Percentiles rank a stretch among this genome's conserved stretches.
These are phyloP conservation scores for Anseranas semipalmata DNA, from an alignment of 2,113 vertebrate genomes.

Conservation along the genomic window DNA sequence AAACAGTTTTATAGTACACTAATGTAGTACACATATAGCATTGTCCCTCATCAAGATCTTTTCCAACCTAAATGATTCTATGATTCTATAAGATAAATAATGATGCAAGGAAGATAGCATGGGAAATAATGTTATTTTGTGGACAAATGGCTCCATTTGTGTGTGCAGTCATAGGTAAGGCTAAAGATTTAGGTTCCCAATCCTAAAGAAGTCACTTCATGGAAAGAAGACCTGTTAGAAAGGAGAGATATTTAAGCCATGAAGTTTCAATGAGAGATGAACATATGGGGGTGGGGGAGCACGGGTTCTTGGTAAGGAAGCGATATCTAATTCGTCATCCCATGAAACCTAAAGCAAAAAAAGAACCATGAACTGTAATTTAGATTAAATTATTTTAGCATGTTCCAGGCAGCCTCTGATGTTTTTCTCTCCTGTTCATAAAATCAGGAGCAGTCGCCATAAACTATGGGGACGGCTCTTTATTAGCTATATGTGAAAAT, in stretches of 20 bases:
- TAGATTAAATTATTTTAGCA: neutral
- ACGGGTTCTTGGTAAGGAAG: neutral
- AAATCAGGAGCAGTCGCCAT: neutral
- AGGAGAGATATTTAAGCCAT: neutral
- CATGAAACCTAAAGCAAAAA: neutral
- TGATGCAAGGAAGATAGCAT: neutral
- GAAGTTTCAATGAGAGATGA: neutral
- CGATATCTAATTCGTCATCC: neutral
- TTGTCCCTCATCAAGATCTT: neutral
- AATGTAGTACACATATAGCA: too few relatives aligned
- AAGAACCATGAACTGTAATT: neutral
- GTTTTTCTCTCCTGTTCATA: neutral
- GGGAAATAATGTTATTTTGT: neutral
- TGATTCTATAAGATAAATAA: too few relatives aligned
- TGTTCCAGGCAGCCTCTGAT: neutral
- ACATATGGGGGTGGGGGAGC: neutral
- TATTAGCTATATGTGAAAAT: neutral
- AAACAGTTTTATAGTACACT: neutral
- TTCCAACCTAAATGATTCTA: too few relatives aligned
- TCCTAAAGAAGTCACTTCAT: neutral
- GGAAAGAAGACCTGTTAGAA: neutral
- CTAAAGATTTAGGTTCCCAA: neutral
- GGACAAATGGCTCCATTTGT: neutral
- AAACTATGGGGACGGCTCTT: neutral
- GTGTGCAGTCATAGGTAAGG: neutral